Base-by-base conservation (phyloP, 1,140 invertebrate species). In the Colletes gigas region DNA sequence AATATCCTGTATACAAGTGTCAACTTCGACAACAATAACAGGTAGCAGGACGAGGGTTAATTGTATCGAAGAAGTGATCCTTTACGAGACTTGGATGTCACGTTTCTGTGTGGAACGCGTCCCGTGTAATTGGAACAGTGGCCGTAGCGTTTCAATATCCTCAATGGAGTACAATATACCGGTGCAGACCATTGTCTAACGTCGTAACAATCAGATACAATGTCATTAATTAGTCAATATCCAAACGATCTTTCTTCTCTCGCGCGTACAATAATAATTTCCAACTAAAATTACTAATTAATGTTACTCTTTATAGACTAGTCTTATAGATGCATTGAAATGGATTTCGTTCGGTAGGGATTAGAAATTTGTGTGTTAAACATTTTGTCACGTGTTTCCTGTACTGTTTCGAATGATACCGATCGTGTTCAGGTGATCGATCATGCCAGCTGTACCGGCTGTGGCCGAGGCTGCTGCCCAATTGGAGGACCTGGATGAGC, bases 401-500 rank as follows among this genome's bases (percentile, higher is more conserved):
- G 8, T 44, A 15, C 21, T 5, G 59, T 30, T 1, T 63, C 10
- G 0, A 55, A 6, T 2, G 39, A 14, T 19, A 10, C 44, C 10
- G 59, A 14, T 67, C 10, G 15, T 14, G 50, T 72, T 0, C 65
- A 87, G 85, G 60, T 67, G 30, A 76, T 76, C 6, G 52, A 89
- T 77, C 59, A 93, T 93, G 93, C 92, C 92, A 77, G 85, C 87
- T 54, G 89, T 88, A 55, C 86, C 88, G 19, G 88, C 89, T 30
- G 84, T 90, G 47, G 89, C 85, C 21, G 92, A 92, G 30, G 90
- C 83, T 39, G 88, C 89, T 6, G 92, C 84, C 15, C 89, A 85
- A 30, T 78, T 90, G 67, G 93, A 92, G 52, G 91, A 92, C 30
- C 78, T 91, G n/a, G 91, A 93, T 71, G 91, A 92, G 44, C 92